Evolutionary conservation across 2,797 vertebrate species (phyloP).

Genomic region (Corythornis leucogaster): DNA sequence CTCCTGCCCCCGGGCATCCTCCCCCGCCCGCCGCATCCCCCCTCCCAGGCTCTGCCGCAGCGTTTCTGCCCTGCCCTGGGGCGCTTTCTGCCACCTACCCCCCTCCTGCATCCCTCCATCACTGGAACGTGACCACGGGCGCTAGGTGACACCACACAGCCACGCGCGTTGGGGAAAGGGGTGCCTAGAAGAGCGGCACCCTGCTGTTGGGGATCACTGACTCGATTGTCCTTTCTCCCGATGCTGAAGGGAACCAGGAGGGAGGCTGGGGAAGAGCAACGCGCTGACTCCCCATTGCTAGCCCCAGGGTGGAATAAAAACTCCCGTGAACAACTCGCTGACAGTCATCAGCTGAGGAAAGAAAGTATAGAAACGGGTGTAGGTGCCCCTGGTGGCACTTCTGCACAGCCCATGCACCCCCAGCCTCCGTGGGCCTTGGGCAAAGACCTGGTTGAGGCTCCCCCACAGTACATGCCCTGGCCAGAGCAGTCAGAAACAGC

Average conservation of each 20-base stretch:
- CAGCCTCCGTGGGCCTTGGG: not conserved
- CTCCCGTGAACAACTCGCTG: rapidly evolving
- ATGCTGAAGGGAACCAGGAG: not conserved
- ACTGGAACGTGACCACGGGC: not conserved
- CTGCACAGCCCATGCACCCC: not conserved
- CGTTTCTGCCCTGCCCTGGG: not conserved
- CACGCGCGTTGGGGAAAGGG: rapidly evolving
- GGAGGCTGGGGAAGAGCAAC: not conserved
- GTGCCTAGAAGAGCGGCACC: too few species aligned
- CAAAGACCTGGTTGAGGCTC: not conserved
- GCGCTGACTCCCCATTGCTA: rapidly evolving
- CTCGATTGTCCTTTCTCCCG: rapidly evolving
- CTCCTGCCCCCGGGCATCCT: not conserved
- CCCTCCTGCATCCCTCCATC: not conserved
- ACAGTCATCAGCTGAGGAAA: not conserved
- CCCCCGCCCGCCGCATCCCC: too few species aligned
- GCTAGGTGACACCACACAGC: not conserved
- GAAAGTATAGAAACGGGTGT: not conserved
- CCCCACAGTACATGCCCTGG: rapidly evolving
- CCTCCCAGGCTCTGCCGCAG: not conserved
- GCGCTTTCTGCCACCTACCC: not conserved
- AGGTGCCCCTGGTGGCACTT: rapidly evolving
- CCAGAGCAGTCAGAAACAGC: not conserved
- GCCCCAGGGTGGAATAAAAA: too few species aligned
- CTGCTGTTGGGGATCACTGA: rapidly evolving